Conservation (phyloP, 1,140 invertebrate species). For the Brachionus rotundiformis region DNA sequence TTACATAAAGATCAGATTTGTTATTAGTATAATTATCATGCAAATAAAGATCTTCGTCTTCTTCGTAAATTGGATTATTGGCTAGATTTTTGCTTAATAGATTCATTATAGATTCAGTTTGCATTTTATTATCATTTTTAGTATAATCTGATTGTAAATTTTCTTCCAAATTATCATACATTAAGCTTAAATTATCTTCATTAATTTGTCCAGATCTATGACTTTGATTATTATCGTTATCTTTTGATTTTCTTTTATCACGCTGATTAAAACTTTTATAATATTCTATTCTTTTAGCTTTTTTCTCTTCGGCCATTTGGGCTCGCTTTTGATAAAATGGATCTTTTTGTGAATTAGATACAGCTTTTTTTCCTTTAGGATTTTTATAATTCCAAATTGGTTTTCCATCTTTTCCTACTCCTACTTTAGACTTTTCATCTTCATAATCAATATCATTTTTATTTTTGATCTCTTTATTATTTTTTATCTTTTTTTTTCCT, state of each 20-base stretch:
- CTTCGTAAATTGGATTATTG: constrained; percentile 31
- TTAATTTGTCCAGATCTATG: background rate
- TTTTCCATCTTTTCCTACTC: constrained; percentile 56
- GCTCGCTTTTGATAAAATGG: constrained; percentile 57
- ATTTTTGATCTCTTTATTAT: constrained; percentile 50
- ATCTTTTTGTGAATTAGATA: constrained; percentile 61
- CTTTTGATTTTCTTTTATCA: background rate
- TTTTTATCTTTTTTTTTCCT: constrained; percentile 56
- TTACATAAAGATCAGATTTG: background rate
- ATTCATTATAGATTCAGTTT: constrained; percentile 39
- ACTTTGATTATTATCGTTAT: background rate
- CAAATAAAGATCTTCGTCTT: constrained; percentile 44
- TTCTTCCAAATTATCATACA: background rate
- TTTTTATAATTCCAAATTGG: constrained; percentile 60
- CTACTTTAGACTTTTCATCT: constrained; percentile 52
- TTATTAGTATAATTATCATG: background rate
- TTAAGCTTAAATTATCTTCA: background rate
- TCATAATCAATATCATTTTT: constrained; percentile 41
- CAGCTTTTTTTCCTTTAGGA: constrained; percentile 54
- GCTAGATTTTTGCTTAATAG: constrained; percentile 25
- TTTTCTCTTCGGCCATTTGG: constrained; percentile 55
- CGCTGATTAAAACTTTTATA: background rate
- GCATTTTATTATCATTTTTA: background rate
- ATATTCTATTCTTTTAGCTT: constrained; percentile 40
- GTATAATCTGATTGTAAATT: background rate